Conservation (phyloP, 2,888 invertebrate genomes). For the Leptogaster cylindrica region DNA sequence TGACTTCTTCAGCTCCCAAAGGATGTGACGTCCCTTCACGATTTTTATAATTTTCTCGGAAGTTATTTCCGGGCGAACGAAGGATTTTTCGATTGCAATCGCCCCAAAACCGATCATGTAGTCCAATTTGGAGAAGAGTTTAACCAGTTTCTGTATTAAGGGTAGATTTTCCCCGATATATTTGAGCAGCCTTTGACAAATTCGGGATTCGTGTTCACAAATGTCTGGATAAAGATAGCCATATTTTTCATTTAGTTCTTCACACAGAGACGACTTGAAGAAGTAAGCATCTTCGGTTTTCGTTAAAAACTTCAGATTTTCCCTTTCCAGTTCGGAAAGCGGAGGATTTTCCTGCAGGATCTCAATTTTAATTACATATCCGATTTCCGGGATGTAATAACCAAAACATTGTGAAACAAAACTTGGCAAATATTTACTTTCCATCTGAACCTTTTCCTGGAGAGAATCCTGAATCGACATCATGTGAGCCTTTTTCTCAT, state of each 20-base stretch:
- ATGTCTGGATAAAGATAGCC: conserved; percentile 83
- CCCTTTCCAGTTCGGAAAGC: conserved; percentile 4
- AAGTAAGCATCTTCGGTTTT: conserved; percentile 54
- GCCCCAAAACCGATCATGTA: conserved; percentile 61
- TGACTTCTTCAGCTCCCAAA: conserved; percentile 43
- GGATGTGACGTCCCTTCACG: conserved; percentile 51
- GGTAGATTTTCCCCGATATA: conserved; percentile 69
- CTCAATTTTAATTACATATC: conserved; percentile 47
- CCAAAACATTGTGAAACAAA: conserved; percentile 24
- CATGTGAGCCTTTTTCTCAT: conserved; percentile 43
- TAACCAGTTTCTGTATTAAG: conserved; percentile 67
- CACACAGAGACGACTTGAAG: conserved; percentile 60
- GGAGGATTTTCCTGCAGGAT: not conserved
- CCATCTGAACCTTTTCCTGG: conserved; percentile 29
- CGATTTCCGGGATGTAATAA: conserved; percentile 48
- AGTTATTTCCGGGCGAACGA: conserved; percentile 58
- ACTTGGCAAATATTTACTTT: conserved; percentile 14
- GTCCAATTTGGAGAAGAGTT: conserved; percentile 63
- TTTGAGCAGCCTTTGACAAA: conserved; percentile 73
- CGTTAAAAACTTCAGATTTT: conserved; percentile 42
- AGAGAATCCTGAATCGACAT: conserved; percentile 34
- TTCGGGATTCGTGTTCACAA: conserved; percentile 78
- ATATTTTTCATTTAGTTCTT: conserved; percentile 75
- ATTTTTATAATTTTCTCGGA: conserved; percentile 54
- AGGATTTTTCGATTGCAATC: conserved; percentile 56